A percentile compares a stretch with the other conserved stretches of the same genome.
These are phyloP conservation scores for Oscheius sp. DNA, from an alignment of 2,888 invertebrate species.

Conservation along the genomic window DNA sequence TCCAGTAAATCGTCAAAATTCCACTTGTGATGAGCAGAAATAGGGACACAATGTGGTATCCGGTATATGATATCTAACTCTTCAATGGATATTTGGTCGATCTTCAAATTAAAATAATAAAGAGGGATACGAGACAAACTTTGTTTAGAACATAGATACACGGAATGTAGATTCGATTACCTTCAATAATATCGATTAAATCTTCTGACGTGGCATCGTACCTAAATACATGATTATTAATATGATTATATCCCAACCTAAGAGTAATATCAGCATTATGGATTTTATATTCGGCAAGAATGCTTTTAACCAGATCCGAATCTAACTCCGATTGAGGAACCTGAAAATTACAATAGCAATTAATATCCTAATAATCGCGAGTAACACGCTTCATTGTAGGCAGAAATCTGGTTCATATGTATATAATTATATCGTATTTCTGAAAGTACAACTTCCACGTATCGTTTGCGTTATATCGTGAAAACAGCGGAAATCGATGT, in stretches of 20 bases:
- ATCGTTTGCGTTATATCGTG: too few species aligned
- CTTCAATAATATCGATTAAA: constrained; percentile 96
- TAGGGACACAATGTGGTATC: constrained; percentile 99
- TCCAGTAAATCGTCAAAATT: constrained; percentile 90
- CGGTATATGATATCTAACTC: constrained; percentile 95
- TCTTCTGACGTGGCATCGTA: constrained; percentile 97
- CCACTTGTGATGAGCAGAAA: constrained; percentile 99
- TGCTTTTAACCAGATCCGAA: constrained; percentile 91
- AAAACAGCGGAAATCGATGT: too few species aligned
- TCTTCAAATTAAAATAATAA: constrained; percentile 75
- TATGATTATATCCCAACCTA: constrained; percentile 32
- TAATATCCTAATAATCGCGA: too few species aligned
- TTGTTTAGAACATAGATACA: constrained; percentile 99
- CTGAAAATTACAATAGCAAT: constrained; percentile 74
- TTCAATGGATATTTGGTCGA: constrained; percentile 82
- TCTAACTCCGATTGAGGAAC: constrained; percentile 92
- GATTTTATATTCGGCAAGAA: constrained; percentile 96
- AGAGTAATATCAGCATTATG: constrained; percentile 98
- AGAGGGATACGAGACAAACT: constrained; percentile 2
- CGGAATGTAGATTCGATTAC: constrained; percentile 96
- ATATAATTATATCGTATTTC: too few species aligned
- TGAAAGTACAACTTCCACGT: too few species aligned
- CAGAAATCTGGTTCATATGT: too few species aligned
- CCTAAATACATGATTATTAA: constrained; percentile 39
- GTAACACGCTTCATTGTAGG: too few species aligned